These are phyloP conservation scores for Cryptotermes secundus DNA, from an alignment of 1,140 invertebrate species.

Conservation along the genomic window DNA sequence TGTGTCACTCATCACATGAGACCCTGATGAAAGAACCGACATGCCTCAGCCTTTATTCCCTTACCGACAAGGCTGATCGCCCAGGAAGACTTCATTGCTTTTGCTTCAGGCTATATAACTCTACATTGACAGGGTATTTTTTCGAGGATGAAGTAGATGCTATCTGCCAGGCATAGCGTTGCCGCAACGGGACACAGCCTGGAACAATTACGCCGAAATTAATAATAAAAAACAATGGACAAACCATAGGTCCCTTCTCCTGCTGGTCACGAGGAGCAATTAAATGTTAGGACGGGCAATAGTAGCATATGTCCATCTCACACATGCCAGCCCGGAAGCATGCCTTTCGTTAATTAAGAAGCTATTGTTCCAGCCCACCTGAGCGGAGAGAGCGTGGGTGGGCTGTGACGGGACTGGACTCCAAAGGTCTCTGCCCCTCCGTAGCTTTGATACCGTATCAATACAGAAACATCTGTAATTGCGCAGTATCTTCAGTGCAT, in stretches of 20 bases:
- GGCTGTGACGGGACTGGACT: background rate
- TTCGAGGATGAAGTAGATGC: too few species aligned
- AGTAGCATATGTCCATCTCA: background rate
- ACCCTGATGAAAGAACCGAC: too few species aligned
- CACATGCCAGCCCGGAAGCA: background rate
- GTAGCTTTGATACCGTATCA: too few species aligned
- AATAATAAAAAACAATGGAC: background rate
- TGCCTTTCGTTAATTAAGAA: background rate
- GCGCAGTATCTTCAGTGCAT: too few species aligned
- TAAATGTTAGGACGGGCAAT: background rate
- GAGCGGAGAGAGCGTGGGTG: background rate
- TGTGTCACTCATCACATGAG: too few species aligned
- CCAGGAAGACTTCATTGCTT: too few species aligned
- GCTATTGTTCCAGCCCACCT: conserved; percentile 5
- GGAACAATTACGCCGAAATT: background rate
- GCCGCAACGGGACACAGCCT: background rate
- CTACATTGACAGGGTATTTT: too few species aligned
- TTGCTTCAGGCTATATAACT: too few species aligned
- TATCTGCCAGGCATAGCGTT: background rate
- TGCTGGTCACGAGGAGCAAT: background rate
- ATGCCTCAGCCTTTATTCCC: too few species aligned
- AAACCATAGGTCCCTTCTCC: background rate
- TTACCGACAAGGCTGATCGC: too few species aligned
- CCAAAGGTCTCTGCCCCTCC: too few species aligned
- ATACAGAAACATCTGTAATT: too few species aligned